These are phyloP conservation scores for Onychomys leucogaster DNA, from an alignment of 2,797 vertebrate species.

Conservation along the genomic window DNA sequence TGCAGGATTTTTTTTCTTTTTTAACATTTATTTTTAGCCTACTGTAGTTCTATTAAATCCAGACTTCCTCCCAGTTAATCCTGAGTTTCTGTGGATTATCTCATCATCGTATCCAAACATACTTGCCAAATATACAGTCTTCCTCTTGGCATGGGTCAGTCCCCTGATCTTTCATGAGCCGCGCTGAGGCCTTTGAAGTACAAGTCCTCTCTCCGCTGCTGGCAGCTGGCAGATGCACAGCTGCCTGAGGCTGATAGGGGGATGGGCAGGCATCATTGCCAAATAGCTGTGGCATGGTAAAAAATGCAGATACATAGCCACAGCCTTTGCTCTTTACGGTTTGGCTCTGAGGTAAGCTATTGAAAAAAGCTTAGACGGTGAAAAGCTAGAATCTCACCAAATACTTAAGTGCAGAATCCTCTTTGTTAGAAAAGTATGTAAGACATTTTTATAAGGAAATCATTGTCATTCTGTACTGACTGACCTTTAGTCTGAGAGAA, in stretches of 20 bases:
- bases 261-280: slow-evolving; percentile 62
- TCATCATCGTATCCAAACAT: slow-evolving; percentile 57
- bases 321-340: slow-evolving; percentile 78
- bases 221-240: slow-evolving; percentile 63
- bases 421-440: slow-evolving; percentile 1
- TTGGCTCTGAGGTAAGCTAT: slow-evolving; percentile 85
- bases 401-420: slow-evolving; percentile 78
- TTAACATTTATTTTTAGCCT: slow-evolving; percentile 68
- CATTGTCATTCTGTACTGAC: background rate
- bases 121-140: slow-evolving; percentile 31
- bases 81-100: slow-evolving; percentile 73
- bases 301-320: slow-evolving; percentile 79
- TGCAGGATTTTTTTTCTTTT: slow-evolving; percentile 14
- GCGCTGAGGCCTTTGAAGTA: slow-evolving; percentile 76
- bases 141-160: slow-evolving; percentile 42
- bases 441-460: slow-evolving; percentile 45
- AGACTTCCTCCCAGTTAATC: slow-evolving; percentile 62
- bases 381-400: slow-evolving; percentile 78
- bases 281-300: slow-evolving; percentile 72
- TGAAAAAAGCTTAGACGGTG: slow-evolving; percentile 79
- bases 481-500: background rate
- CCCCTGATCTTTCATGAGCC: slow-evolving; percentile 70
- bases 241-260: slow-evolving; percentile 66
- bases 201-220: slow-evolving; percentile 49
- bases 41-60: slow-evolving; percentile 65